phyloP scores from a whole-genome alignment of 1,140 invertebrate genomes.

The Megalopta genalis region DNA sequence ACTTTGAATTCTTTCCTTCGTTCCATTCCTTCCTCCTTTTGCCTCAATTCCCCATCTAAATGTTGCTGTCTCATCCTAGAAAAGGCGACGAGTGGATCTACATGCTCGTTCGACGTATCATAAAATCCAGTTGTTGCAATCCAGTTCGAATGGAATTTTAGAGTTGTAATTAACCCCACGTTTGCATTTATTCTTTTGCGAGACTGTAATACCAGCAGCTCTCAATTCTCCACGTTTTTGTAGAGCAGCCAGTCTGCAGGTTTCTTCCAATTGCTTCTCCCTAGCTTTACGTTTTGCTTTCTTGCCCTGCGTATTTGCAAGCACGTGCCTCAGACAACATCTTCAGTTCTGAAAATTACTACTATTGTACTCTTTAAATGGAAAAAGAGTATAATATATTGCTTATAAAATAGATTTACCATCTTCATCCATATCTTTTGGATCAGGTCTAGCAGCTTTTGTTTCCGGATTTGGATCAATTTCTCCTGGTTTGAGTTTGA shows the following conservation, averaged over 20 bases:
- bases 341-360: slow-evolving; percentile 89
- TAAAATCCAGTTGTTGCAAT: slow-evolving; percentile 82
- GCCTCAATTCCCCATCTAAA: slow-evolving; percentile 93
- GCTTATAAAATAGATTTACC: slow-evolving; percentile 80
- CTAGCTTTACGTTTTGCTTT: slow-evolving; percentile 99
- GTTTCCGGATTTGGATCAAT: slow-evolving; percentile 99
- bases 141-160: slow-evolving; percentile 97
- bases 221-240: slow-evolving; percentile 98
- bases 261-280: slow-evolving; percentile 99
- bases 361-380: slow-evolving; percentile 14
- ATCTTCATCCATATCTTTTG: slow-evolving; percentile 99
- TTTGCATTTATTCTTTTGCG: slow-evolving; percentile 87
- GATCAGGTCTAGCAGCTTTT: slow-evolving; percentile 98
- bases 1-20: slow-evolving; percentile 94
- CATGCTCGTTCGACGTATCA: no score
- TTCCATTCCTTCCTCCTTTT: slow-evolving; percentile 94
- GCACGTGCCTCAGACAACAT: slow-evolving; percentile 99
- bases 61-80: slow-evolving; percentile 82
- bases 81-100: no score
- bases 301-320: slow-evolving; percentile 99
- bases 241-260: slow-evolving; percentile 95
- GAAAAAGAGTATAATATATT: slow-evolving; percentile 14
- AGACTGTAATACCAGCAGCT: slow-evolving; percentile 96
- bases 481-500: slow-evolving; percentile 98
- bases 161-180: slow-evolving; percentile 98